Evolutionary conservation across 2,113 vertebrate species (phyloP).

Genomic region (Brevimyrus niger): DNA sequence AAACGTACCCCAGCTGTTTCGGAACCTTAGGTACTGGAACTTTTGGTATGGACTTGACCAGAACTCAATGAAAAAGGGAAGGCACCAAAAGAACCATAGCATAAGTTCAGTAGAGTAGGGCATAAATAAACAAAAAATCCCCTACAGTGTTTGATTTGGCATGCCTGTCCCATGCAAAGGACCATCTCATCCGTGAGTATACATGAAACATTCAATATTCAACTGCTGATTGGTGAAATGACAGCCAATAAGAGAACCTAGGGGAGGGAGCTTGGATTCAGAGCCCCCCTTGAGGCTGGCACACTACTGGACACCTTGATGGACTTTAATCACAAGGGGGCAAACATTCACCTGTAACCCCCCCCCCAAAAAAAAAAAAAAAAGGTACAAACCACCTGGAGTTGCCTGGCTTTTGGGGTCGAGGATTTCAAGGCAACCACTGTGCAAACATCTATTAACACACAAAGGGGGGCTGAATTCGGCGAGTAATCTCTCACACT

Average conservation of each 20-base stretch:
- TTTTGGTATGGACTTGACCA: too few relatives aligned
- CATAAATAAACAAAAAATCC: too few relatives aligned
- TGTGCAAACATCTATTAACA: slow-evolving; percentile 7
- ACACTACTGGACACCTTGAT: background rate
- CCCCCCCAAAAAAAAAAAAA: background rate
- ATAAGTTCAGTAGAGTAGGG: too few relatives aligned
- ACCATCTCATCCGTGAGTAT: background rate
- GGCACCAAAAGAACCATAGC: too few relatives aligned
- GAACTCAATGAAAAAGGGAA: too few relatives aligned
- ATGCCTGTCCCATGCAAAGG: background rate
- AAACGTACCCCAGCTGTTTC: background rate
- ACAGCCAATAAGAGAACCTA: background rate
- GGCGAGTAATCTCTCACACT: background rate
- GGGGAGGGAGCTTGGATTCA: background rate
- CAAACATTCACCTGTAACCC: slow-evolving; percentile 35
- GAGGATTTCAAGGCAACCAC: background rate
- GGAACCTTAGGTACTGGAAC: too few relatives aligned
- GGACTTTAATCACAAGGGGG: slow-evolving; percentile 37
- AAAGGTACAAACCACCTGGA: slow-evolving; percentile 8
- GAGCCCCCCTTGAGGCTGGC: background rate
- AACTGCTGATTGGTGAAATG: background rate
- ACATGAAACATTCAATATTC: background rate
- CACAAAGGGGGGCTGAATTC: background rate
- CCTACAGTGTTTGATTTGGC: background rate
- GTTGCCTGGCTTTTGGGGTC: background rate